Conservation (phyloP, 2,888 invertebrate genomes). For the Augiades crinisus region DNA sequence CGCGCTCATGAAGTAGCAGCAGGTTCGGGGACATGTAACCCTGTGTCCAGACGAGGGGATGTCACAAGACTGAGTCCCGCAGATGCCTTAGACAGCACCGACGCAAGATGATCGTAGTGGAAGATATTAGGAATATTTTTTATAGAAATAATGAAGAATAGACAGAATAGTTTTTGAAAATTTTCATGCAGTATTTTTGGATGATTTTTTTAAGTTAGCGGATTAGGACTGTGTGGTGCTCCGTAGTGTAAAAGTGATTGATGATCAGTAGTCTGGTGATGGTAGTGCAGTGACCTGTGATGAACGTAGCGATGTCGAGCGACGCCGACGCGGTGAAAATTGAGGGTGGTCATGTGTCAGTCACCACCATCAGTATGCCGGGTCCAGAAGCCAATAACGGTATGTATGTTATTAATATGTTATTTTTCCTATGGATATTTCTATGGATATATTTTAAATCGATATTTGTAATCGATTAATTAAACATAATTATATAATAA, state of each 20-base stretch:
- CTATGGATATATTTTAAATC: no score
- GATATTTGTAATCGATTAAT: no score
- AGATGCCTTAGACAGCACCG: slow-evolving; percentile 64
- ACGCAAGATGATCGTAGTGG: slow-evolving; percentile 57
- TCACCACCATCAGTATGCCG: slow-evolving; percentile 89
- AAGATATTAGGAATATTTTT: slow-evolving; percentile 45
- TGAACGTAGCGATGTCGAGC: slow-evolving; percentile 62
- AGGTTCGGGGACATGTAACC: slow-evolving; percentile 43
- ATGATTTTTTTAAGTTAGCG: slow-evolving; percentile 41
- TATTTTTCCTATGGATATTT: no score
- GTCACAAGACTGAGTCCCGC: slow-evolving; percentile 59
- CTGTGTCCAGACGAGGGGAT: slow-evolving; percentile 12
- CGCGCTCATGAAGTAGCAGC: slow-evolving; percentile 27
- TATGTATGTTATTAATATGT: no score
- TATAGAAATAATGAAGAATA: slow-evolving; percentile 47
- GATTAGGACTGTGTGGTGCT: slow-evolving; percentile 54
- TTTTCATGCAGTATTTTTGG: slow-evolving; percentile 53
- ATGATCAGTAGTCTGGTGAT: slow-evolving; percentile 54
- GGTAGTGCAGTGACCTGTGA: slow-evolving; percentile 47
- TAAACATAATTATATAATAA: no score
- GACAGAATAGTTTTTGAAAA: slow-evolving; percentile 48
- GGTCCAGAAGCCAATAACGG: slow-evolving; percentile 82
- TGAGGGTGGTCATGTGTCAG: slow-evolving; percentile 85
- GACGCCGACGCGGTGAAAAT: slow-evolving; percentile 74
- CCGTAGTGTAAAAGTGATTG: slow-evolving; percentile 56